A percentile compares a stretch with the other conserved stretches of the same genome.
Evolutionary conservation across 2,888 invertebrate species (phyloP).

Genomic region (Lissocephala sabroskyi): DNA sequence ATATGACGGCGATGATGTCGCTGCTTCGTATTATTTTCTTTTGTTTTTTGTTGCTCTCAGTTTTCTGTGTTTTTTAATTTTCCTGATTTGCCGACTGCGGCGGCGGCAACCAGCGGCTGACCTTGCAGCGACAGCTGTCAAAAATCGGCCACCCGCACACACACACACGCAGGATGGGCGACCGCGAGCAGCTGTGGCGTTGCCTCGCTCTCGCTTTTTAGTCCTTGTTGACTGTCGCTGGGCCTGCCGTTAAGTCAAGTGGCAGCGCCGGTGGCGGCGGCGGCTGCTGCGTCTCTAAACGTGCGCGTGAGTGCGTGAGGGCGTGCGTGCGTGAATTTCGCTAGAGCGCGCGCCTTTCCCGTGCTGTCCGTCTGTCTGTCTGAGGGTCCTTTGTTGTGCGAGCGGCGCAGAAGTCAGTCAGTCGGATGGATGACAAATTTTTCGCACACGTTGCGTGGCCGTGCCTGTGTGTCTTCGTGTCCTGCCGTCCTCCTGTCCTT

Average conservation of each 20-base stretch:
- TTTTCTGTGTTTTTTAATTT: constrained; percentile 41
- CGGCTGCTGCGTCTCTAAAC: constrained; percentile 49
- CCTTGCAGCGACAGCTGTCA: constrained; percentile 50
- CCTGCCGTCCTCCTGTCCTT: background rate
- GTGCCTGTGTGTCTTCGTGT: background rate
- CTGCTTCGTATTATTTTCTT: too few relatives aligned
- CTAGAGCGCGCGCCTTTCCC: constrained; percentile 37
- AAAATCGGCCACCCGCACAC: constrained; percentile 31
- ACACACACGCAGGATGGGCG: constrained; percentile 1
- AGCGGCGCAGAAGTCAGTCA: constrained; percentile 8
- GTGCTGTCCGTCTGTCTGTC: constrained; percentile 15
- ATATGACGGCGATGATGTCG: too few relatives aligned
- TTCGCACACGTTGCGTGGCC: constrained; percentile 20
- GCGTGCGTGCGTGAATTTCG: constrained; percentile 9
- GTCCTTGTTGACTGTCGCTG: background rate
- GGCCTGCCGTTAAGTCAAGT: constrained; percentile 42
- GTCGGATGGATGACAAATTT: constrained; percentile 47
- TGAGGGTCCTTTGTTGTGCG: constrained; percentile 44
- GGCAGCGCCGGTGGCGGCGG: too few relatives aligned
- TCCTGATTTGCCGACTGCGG: constrained; percentile 31
- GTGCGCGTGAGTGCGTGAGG: constrained; percentile 42
- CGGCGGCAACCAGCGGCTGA: constrained; percentile 12
- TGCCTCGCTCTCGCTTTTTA: too few relatives aligned
- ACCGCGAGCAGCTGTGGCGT: background rate
- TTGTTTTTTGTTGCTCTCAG: too few relatives aligned